Percentiles rank a stretch among this genome's conserved stretches.
Evolutionary conservation across 2,113 vertebrate genomes (phyloP).

Genomic region (Ahaetulla prasina): DNA sequence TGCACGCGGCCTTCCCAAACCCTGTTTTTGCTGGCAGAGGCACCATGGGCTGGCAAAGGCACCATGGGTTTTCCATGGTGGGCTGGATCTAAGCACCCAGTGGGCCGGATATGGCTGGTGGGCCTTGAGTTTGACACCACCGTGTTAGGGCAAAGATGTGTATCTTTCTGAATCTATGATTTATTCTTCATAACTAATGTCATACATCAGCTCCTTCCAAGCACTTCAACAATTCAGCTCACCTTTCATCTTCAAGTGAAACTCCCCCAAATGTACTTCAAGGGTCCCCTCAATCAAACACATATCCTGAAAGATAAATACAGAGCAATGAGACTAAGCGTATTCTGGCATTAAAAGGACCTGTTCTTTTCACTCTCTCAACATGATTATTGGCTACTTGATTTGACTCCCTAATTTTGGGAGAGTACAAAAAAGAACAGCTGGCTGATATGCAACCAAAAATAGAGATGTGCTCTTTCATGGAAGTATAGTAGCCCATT

Average conservation of each 20-base stretch:
- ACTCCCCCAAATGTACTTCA: slow-evolving; percentile 89
- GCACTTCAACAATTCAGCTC: background rate
- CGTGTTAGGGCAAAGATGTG: background rate
- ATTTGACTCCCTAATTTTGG: background rate
- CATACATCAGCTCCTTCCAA: background rate
- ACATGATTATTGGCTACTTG: background rate
- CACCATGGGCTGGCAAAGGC: too few species aligned
- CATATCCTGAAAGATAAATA: slow-evolving; percentile 81
- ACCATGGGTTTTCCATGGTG: too few species aligned
- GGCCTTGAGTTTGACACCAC: too few species aligned
- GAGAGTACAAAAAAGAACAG: background rate
- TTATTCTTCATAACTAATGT: background rate
- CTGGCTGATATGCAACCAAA: background rate
- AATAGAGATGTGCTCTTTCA: background rate
- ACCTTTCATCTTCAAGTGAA: slow-evolving; percentile 97
- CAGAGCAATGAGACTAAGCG: background rate
- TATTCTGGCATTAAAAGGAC: background rate
- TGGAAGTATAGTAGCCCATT: background rate
- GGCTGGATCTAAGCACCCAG: too few species aligned
- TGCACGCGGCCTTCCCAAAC: too few species aligned
- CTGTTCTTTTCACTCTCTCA: background rate
- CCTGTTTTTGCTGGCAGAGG: too few species aligned
- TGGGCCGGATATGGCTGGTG: too few species aligned
- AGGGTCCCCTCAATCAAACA: slow-evolving; percentile 86
- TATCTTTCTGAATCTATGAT: background rate